Conservation (phyloP, 2,113 vertebrate species). For the Phoenicopterus ruber region DNA sequence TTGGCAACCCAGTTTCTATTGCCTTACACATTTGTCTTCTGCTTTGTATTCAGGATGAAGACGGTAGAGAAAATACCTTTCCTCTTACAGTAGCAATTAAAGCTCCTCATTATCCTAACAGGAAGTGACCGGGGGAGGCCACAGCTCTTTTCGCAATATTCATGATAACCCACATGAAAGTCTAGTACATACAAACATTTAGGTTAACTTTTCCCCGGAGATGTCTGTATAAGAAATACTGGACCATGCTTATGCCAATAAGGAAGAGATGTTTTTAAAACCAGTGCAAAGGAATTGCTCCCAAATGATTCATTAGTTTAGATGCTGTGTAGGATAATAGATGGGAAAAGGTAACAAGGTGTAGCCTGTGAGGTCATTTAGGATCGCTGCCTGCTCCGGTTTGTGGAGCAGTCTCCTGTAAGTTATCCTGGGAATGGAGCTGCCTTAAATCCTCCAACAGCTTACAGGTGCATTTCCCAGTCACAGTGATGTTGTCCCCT, state of each 20-base stretch:
- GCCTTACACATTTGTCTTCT: neutral
- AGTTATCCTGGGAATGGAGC: neutral
- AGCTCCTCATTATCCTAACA: neutral
- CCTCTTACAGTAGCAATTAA: neutral
- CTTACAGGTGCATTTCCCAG: neutral
- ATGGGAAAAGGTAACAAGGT: neutral
- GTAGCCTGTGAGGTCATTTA: neutral
- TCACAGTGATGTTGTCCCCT: neutral
- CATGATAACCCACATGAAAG: conserved; percentile 31
- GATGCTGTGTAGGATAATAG: neutral
- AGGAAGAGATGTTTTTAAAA: neutral
- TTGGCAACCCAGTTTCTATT: neutral
- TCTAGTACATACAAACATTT: neutral
- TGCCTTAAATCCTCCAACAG: neutral
- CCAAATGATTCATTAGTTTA: conserved; percentile 5
- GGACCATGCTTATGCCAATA: neutral
- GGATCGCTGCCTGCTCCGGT: neutral
- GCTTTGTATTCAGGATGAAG: neutral
- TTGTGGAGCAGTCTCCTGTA: neutral
- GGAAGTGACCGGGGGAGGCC: neutral
- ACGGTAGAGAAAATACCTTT: conserved; percentile 8
- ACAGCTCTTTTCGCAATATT: neutral
- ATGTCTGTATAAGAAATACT: neutral
- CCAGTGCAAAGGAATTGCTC: neutral
- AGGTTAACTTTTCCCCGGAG: neutral